Conservation (phyloP, 2,797 vertebrate species). For the Ceyx erithaca region DNA sequence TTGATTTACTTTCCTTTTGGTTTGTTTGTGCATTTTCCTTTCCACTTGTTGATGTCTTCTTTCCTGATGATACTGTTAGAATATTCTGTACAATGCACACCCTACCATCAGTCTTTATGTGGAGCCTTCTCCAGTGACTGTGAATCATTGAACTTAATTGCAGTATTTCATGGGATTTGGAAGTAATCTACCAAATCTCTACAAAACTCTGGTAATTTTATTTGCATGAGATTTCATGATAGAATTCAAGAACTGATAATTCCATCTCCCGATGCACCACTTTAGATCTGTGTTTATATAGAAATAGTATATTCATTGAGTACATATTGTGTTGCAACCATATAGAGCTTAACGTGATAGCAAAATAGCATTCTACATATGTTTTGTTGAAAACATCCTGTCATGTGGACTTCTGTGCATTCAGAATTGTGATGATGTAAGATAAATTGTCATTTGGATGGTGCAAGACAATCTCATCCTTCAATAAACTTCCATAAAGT, state of each 20-base stretch:
- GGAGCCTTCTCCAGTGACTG: slow-evolving; percentile 45
- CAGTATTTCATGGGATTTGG: slow-evolving; percentile 55
- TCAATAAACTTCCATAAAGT: slow-evolving; percentile 34
- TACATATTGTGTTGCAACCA: slow-evolving; percentile 32
- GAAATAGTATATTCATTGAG: slow-evolving; percentile 26
- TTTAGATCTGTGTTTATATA: slow-evolving; percentile 1
- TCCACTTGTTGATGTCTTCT: slow-evolving; percentile 43
- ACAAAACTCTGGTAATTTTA: slow-evolving; percentile 20
- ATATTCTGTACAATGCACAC: slow-evolving; percentile 41
- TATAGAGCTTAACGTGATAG: background rate
- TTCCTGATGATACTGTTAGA: slow-evolving; percentile 42
- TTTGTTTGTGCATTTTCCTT: slow-evolving; percentile 77
- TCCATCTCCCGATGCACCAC: slow-evolving; percentile 49
- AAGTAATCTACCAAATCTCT: slow-evolving; percentile 36
- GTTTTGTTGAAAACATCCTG: slow-evolving; percentile 44
- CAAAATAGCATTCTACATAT: slow-evolving; percentile 8
- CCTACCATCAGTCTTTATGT: slow-evolving; percentile 38
- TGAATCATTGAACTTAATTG: slow-evolving; percentile 43
- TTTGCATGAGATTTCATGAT: slow-evolving; percentile 44
- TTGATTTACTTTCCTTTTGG: slow-evolving; percentile 60
- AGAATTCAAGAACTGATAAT: slow-evolving; percentile 24
- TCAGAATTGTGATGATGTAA: slow-evolving; percentile 67
- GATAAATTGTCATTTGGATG: slow-evolving; percentile 49
- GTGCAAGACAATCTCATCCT: slow-evolving; percentile 45
- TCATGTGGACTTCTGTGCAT: slow-evolving; percentile 51